A percentile compares a stretch with the other conserved stretches of the same genome.
phyloP scores from a whole-genome alignment of 2,888 invertebrate genomes.

The Lithophane leautieri region DNA sequence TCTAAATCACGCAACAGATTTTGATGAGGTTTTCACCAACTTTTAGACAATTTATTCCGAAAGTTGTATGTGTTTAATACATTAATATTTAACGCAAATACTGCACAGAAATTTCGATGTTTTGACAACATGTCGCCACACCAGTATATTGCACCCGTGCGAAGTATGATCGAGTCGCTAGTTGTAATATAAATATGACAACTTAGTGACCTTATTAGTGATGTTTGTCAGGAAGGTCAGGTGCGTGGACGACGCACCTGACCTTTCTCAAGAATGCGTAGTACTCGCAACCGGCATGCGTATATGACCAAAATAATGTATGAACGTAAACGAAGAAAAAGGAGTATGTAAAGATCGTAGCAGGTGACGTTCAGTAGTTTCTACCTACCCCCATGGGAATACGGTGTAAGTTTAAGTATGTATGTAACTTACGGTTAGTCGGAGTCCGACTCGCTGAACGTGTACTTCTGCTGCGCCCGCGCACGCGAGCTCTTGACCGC shows the following conservation, averaged over 20 bases:
- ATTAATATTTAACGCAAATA: no score
- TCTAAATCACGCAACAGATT: no score
- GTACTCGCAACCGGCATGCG: no score
- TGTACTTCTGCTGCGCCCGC: slow-evolving; percentile 82
- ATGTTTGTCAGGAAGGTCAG: no score
- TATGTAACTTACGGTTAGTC: slow-evolving; percentile 70
- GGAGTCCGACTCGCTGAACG: slow-evolving; percentile 83
- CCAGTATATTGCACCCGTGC: neutral
- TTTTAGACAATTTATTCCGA: neutral
- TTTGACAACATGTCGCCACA: neutral
- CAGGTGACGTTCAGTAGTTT: neutral
- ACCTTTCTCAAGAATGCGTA: no score
- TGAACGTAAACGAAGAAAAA: neutral
- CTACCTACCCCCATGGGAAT: neutral
- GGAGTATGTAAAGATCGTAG: neutral
- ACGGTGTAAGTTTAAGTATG: neutral
- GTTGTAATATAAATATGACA: neutral
- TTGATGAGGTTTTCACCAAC: neutral
- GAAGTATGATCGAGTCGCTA: neutral
- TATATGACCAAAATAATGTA: no score
- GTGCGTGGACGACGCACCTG: no score
- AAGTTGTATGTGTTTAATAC: neutral
- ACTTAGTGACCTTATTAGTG: neutral
- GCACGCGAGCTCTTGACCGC: slow-evolving; percentile 67
- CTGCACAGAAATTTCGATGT: neutral